These are phyloP conservation scores for Myopa tessellatipennis DNA, from an alignment of 2,888 invertebrate genomes.

Conservation along the genomic window DNA sequence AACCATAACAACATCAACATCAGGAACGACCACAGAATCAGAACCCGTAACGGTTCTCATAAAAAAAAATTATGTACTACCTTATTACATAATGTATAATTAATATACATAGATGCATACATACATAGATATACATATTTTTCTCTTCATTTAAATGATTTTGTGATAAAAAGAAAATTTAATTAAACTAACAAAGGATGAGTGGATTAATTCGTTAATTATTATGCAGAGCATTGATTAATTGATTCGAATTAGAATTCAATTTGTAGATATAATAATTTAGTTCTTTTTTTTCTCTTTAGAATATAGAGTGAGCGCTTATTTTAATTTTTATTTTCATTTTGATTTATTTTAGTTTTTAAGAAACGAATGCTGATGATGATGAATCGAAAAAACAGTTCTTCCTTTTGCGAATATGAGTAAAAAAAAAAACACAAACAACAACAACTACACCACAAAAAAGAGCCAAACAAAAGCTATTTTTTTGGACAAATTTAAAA, in stretches of 20 bases:
- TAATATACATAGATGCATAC: not conserved
- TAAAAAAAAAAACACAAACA: no score
- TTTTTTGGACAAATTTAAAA: not conserved
- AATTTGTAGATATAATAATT: no score
- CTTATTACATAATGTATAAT: not conserved
- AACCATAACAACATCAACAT: no score
- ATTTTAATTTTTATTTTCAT: no score
- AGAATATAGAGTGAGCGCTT: no score
- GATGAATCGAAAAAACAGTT: no score
- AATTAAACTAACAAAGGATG: not conserved
- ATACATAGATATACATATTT: not conserved
- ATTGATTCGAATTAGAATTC: no score
- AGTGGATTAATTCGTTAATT: not conserved
- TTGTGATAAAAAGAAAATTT: constrained; percentile 19
- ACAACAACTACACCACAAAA: no score
- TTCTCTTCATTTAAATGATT: constrained; percentile 10
- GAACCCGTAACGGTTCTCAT: not conserved
- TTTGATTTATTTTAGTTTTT: no score
- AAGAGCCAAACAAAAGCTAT: not conserved
- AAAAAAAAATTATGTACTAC: not conserved
- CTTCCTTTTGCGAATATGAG: no score
- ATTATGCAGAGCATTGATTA: not conserved
- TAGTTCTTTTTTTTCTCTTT: no score
- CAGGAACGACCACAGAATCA: not conserved
- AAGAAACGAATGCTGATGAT: no score